These are phyloP conservation scores for Paragorgia papillata DNA, from an alignment of 92 coral and sea anemone species.

Conservation along the genomic window DNA sequence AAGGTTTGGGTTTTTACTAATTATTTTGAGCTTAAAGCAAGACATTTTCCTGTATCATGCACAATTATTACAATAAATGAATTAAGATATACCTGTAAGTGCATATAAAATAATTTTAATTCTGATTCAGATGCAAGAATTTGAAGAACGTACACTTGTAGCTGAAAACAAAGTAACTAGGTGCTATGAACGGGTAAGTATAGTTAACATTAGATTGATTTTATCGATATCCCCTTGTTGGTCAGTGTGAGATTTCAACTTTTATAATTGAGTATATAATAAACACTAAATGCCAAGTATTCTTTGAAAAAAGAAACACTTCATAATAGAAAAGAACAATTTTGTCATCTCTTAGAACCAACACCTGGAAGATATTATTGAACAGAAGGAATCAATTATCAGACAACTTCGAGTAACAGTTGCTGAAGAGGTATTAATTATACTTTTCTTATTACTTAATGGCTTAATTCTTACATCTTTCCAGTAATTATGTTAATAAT, in stretches of 20 bases:
- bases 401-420: constrained; percentile 63
- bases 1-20: constrained; percentile 5
- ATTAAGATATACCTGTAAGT: too few species aligned
- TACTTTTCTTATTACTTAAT: too few species aligned
- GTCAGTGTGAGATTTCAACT: too few species aligned
- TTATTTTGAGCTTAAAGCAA: too few species aligned
- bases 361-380: constrained; percentile 60
- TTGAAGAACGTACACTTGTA: constrained; percentile 33
- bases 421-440: constrained; percentile 69
- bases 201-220: neutral
- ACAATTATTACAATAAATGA: too few species aligned
- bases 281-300: neutral
- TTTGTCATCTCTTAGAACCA: constrained; percentile 49
- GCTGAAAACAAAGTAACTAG: constrained; percentile 38
- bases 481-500: too few species aligned
- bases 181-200: constrained; percentile 36
- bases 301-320: too few species aligned
- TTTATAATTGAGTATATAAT: too few species aligned
- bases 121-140: constrained; percentile 27
- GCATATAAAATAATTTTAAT: too few species aligned
- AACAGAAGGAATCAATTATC: constrained; percentile 70
- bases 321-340: too few species aligned
- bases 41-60: too few species aligned
- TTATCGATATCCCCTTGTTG: too few species aligned
- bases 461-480: neutral